Conservation (phyloP, 2,113 vertebrate genomes). For the Austrofundulus limnaeus region DNA sequence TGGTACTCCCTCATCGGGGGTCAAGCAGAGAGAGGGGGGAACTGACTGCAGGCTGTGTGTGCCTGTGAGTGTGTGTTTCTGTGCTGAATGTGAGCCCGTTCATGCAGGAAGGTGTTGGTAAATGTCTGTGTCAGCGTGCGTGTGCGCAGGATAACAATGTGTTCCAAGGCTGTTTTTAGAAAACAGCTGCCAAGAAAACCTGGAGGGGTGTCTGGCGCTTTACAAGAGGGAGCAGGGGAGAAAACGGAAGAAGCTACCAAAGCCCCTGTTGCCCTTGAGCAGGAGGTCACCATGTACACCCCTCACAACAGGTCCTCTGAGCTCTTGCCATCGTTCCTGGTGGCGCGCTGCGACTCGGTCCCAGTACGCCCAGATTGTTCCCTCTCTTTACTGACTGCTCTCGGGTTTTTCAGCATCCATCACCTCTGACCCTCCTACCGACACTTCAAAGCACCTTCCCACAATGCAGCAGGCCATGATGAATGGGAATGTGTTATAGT, state of each 20-base stretch:
- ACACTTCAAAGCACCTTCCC: slow-evolving; percentile 32
- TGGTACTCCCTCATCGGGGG: slow-evolving; percentile 33
- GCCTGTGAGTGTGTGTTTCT: slow-evolving; percentile 4
- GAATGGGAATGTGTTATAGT: slow-evolving; percentile 40
- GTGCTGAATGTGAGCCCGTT: neutral
- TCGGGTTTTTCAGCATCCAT: slow-evolving; percentile 54
- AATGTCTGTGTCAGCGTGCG: slow-evolving; percentile 11
- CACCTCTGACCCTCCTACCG: slow-evolving; percentile 49
- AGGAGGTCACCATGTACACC: slow-evolving; percentile 10
- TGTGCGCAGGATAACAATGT: slow-evolving; percentile 13
- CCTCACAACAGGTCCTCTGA: slow-evolving; percentile 26
- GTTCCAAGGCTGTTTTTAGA: slow-evolving; percentile 30
- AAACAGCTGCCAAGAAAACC: slow-evolving; percentile 18
- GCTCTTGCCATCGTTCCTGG: slow-evolving; percentile 41
- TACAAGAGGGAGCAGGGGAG: slow-evolving; percentile 23
- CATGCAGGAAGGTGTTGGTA: neutral
- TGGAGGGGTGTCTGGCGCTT: slow-evolving; percentile 10
- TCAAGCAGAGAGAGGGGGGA: slow-evolving; percentile 25
- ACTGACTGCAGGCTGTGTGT: slow-evolving; percentile 13
- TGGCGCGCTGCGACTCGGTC: slow-evolving; percentile 32
- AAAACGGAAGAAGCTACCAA: slow-evolving; percentile 15
- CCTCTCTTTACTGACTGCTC: slow-evolving; percentile 47
- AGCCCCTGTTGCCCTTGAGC: slow-evolving; percentile 53
- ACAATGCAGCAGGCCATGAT: slow-evolving; percentile 56
- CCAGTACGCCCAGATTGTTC: slow-evolving; percentile 64